phyloP scores from a whole-genome alignment of 2,888 invertebrate species.

The Mythimna lalbum region DNA sequence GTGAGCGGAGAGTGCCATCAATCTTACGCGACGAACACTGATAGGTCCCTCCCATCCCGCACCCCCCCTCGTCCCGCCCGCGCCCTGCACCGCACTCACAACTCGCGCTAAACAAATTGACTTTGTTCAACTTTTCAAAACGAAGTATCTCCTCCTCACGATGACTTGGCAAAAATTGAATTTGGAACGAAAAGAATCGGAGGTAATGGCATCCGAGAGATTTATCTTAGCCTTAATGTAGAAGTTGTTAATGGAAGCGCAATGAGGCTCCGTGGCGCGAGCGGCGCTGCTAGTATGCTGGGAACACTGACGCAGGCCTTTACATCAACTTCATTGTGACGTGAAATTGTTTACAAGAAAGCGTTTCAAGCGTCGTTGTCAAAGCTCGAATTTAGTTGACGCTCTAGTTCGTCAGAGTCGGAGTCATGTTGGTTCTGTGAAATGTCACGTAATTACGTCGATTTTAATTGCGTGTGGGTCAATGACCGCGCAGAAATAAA shows the following conservation, averaged over 20 bases:
- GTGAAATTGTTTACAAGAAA: neutral
- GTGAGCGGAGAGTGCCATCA: constrained; percentile 41
- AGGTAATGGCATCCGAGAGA: constrained; percentile 50
- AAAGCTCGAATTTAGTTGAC: neutral
- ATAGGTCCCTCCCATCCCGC: constrained; percentile 24
- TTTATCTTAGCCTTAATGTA: constrained; percentile 40
- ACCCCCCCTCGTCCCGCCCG: neutral
- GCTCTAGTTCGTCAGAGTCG: neutral
- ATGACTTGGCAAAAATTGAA: constrained; percentile 55
- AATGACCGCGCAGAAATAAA: constrained; percentile 7
- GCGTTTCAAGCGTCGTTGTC: neutral
- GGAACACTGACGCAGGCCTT: no score
- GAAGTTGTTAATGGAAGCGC: constrained; percentile 26
- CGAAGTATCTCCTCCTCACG: constrained; percentile 46
- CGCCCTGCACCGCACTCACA: constrained; percentile 19
- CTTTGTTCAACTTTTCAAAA: constrained; percentile 50
- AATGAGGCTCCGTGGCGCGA: constrained; percentile 2
- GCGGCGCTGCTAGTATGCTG: neutral
- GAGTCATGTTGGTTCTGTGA: neutral
- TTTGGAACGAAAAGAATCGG: constrained; percentile 40
- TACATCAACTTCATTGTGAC: neutral
- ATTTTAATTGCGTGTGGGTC: constrained; percentile 12
- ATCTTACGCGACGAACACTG: constrained; percentile 56
- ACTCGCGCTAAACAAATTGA: constrained; percentile 56
- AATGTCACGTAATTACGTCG: constrained; percentile 19